Conservation (phyloP, 2,113 vertebrate genomes). For the Phylloscopus trochilus region DNA sequence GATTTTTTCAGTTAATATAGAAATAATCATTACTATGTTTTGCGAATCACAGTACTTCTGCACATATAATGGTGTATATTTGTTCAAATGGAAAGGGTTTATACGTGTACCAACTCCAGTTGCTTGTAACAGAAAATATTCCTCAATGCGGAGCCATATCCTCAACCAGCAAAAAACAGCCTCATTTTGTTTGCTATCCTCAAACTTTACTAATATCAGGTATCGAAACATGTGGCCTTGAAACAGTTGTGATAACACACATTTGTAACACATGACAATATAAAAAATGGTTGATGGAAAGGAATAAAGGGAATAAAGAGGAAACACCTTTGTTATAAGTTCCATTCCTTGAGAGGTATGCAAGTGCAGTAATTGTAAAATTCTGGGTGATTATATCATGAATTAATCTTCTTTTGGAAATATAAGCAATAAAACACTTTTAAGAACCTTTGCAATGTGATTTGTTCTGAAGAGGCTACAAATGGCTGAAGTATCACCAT, state of each 20-base stretch:
- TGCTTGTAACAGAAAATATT: background rate
- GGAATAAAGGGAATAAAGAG: background rate
- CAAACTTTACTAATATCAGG: background rate
- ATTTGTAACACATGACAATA: background rate
- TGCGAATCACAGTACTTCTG: background rate
- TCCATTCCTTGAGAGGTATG: background rate
- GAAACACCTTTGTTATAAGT: background rate
- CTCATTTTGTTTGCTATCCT: background rate
- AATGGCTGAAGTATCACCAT: background rate
- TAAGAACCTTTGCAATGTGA: background rate
- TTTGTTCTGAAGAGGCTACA: background rate
- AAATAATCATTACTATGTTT: background rate
- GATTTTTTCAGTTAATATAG: background rate
- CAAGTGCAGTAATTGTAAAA: background rate
- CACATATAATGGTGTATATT: background rate
- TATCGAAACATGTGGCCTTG: background rate
- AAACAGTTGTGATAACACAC: background rate
- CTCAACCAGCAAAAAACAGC: background rate
- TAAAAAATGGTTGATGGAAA: background rate
- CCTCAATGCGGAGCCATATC: background rate
- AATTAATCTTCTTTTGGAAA: background rate
- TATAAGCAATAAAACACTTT: background rate
- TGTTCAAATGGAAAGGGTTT: background rate
- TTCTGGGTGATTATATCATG: background rate
- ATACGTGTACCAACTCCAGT: background rate